Evolutionary conservation across 2,888 invertebrate species (phyloP).

Genomic region (Alsophila aescularia): DNA sequence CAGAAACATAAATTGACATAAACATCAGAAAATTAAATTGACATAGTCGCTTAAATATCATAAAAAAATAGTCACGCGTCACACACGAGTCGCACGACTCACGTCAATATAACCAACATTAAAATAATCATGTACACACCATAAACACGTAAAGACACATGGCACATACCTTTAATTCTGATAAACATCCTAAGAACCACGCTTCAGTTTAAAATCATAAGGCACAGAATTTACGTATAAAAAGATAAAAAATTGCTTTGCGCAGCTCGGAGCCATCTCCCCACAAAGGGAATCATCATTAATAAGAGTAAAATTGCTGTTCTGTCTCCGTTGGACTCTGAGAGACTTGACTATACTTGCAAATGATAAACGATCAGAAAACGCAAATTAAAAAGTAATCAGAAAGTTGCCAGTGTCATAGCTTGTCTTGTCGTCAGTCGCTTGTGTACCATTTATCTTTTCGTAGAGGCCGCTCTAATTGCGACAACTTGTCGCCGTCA

Average conservation of each 20-base stretch:
- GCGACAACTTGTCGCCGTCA: conserved; percentile 53
- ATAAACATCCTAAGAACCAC: too few species aligned
- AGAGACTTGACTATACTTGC: conserved; percentile 28
- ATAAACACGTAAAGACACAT: too few species aligned
- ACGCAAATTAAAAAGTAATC: conserved; percentile 52
- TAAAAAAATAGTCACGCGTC: too few species aligned
- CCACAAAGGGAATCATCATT: conserved; percentile 11
- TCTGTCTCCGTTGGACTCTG: conserved; percentile 19
- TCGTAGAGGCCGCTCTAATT: conserved; percentile 53
- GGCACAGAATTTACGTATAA: background rate
- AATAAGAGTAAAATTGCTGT: conserved; percentile 20
- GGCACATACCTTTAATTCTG: too few species aligned
- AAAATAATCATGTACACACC: too few species aligned
- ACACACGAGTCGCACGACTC: too few species aligned
- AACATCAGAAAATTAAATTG: too few species aligned
- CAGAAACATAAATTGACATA: too few species aligned
- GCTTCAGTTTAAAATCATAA: too few species aligned
- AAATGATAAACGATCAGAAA: conserved; percentile 52
- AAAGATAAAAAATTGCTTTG: background rate
- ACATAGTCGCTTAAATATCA: too few species aligned
- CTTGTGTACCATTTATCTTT: conserved; percentile 51
- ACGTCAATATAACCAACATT: too few species aligned
- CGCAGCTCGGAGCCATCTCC: conserved; percentile 2
- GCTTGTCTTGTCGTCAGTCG: conserved; percentile 42
- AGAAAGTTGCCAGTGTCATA: conserved; percentile 48